Base-by-base conservation (phyloP, 2,888 invertebrate genomes). In the Nemoura dubitans region DNA sequence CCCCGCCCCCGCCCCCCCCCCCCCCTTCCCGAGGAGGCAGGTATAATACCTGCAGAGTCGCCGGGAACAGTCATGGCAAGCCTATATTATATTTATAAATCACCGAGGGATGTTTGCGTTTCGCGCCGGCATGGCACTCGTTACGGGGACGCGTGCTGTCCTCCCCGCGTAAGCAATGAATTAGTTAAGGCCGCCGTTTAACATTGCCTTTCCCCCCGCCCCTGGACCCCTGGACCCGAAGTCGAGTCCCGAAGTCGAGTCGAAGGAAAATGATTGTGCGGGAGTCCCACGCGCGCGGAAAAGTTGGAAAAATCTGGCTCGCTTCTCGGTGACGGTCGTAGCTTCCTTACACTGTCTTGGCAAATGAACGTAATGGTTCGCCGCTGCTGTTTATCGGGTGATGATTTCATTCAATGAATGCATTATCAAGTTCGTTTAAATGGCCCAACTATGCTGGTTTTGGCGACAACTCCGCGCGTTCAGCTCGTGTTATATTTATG, bases 221-320 rank as follows among this genome's bases (percentile, higher is more conserved):
- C 36, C n/a, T n/a, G n/a, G n/a, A n/a, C n/a, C n/a, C n/a, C n/a
- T n/a, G n/a, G n/a, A n/a, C n/a, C n/a, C n/a, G n/a, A n/a, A n/a
- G n/a, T n/a, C n/a, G n/a, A n/a, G n/a, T n/a, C 36, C 14, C 59
- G 21, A 59, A 21, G 59, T 59, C 21, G 59, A 59, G 59, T 21
- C 21, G n/a, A 59, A 59, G 21, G 59, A 59, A 59, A 59, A 59
- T 59, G 14, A 59, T 59, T 59, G 14, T 21, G 14, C 59, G 59
- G 21, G 14, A 21, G 1, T 3, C 59, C 6, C 10, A 1, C 10
- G 16, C 16, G 59, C 59, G 59, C 59, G 59, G 59, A 59, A 59
- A 59, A 59, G 59, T 59, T 21, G 59, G 59, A 59, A 59, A 59
- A 59, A 59, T 59, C 59, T 59, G 59, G 59, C 59, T 59, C 59